These are phyloP conservation scores for Anadara kagoshimensis DNA, from an alignment of 1,140 invertebrate genomes.

Conservation along the genomic window DNA sequence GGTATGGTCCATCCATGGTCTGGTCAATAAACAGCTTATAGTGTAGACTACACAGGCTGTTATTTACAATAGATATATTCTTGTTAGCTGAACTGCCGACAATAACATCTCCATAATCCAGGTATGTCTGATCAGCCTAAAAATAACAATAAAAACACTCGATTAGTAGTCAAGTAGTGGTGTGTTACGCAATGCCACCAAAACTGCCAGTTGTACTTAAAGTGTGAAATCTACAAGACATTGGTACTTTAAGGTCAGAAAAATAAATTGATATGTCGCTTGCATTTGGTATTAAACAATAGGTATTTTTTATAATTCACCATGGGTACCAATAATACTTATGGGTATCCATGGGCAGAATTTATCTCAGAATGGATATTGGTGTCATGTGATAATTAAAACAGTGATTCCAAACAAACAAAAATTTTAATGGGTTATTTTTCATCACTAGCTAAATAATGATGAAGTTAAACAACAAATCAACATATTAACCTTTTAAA, in stretches of 20 bases:
- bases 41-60: constrained; percentile 69
- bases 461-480: too few species aligned
- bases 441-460: too few species aligned
- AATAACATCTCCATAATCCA: constrained; percentile 72
- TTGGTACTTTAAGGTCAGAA: neutral
- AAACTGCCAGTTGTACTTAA: neutral
- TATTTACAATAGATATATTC: constrained; percentile 65
- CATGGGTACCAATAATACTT: too few species aligned
- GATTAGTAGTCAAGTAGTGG: constrained; percentile 9
- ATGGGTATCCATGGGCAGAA: too few species aligned
- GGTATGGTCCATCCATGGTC: constrained; percentile 58
- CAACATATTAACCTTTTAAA: too few species aligned
- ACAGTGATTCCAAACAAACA: too few species aligned
- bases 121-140: constrained; percentile 65
- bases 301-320: too few species aligned
- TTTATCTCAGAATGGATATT: too few species aligned
- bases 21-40: constrained; percentile 66
- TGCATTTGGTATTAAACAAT: too few species aligned
- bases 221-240: neutral
- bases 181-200: neutral
- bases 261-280: too few species aligned
- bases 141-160: constrained; percentile 37
- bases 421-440: too few species aligned
- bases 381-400: too few species aligned
- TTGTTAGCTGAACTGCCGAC: constrained; percentile 69